Conservation (phyloP, 2,797 vertebrate genomes). For the Gymnocypris eckloni region DNA sequence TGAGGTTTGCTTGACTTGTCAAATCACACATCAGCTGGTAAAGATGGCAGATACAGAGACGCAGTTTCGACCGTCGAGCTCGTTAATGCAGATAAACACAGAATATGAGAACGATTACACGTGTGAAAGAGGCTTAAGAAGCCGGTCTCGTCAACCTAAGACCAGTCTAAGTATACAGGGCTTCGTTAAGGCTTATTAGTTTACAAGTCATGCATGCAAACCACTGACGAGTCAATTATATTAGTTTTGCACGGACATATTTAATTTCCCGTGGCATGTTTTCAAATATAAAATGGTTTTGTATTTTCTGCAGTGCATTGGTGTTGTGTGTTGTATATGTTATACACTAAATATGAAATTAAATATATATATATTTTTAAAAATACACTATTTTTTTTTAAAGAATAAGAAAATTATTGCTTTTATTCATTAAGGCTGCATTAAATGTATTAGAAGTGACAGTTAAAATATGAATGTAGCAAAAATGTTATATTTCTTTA, state of each 20-base stretch:
- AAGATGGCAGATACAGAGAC: background rate
- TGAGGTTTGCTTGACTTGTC: conserved; percentile 7
- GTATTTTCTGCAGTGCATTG: background rate
- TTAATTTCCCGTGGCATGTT: background rate
- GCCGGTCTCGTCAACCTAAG: background rate
- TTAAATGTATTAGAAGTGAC: background rate
- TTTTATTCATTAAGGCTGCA: no score
- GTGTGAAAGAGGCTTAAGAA: conserved; percentile 1
- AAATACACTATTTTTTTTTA: background rate
- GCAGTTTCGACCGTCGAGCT: background rate
- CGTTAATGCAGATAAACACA: background rate
- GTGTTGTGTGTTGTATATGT: background rate
- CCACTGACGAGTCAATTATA: background rate
- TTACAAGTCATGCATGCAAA: background rate
- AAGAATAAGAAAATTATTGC: no score
- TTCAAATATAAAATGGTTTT: background rate
- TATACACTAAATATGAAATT: no score
- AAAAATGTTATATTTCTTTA: background rate
- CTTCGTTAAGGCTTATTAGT: background rate
- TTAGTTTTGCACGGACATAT: background rate
- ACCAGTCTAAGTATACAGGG: background rate
- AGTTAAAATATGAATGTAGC: background rate
- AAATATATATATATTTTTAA: no score
- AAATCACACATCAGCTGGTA: background rate
- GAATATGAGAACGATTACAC: background rate